phyloP scores from a whole-genome alignment of 2,113 vertebrate species.

The Zosterops lateralis region DNA sequence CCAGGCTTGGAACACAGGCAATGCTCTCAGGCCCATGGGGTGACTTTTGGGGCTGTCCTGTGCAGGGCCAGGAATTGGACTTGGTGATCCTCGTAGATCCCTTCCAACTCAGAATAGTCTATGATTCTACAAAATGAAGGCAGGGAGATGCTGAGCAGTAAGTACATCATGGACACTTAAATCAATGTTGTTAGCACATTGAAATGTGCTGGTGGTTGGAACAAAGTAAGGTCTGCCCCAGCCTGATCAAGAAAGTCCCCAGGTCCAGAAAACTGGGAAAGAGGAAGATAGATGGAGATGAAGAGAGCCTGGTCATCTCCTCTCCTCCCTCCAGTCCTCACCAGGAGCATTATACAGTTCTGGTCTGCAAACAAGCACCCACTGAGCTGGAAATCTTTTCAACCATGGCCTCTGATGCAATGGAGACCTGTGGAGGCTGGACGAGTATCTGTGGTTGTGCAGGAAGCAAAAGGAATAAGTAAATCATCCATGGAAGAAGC shows the following conservation, averaged over 20 bases:
- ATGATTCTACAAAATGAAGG: neutral
- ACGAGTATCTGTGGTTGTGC: neutral
- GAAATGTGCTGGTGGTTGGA: accelerated
- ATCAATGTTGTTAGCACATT: accelerated
- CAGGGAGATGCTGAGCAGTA: neutral
- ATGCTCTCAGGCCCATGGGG: neutral
- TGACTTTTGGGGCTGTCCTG: neutral
- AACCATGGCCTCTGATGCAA: accelerated
- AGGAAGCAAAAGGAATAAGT: neutral
- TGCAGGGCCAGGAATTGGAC: neutral
- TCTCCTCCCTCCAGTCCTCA: neutral
- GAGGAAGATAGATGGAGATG: neutral
- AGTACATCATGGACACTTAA: accelerated
- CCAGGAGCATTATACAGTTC: neutral
- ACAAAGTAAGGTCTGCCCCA: neutral
- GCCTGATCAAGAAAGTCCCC: neutral
- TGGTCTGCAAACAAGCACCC: neutral
- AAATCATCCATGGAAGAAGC: neutral
- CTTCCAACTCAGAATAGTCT: neutral
- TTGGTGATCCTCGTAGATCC: neutral
- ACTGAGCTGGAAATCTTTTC: neutral
- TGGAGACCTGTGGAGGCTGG: neutral
- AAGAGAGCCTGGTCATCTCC: neutral
- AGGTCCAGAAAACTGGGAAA: neutral
- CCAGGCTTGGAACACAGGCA: accelerated